Base-by-base conservation (phyloP, 2,797 vertebrate genomes). In the Emys orbicularis region DNA sequence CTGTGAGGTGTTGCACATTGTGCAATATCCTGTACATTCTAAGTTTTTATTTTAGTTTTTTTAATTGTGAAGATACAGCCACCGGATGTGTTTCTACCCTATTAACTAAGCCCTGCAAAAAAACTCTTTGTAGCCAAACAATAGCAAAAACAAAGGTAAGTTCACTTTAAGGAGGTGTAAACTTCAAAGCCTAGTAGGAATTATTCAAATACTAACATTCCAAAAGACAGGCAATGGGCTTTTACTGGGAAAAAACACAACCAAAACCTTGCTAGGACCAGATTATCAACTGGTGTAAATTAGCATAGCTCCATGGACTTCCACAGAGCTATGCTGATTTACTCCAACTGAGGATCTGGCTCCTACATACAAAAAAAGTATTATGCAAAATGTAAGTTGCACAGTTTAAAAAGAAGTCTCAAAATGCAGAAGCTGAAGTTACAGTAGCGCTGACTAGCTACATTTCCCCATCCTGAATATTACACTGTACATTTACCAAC, bases 11-110 rank as follows among this genome's bases (percentile, higher is more conserved):
- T 34, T 41, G 65, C 2, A 2, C 10, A 5, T 93, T 94, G 89
- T 89, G 93, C 94, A 97, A 97, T 57, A 96, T 95, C 96, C 96
- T 95, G 89, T 54, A 23, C 74, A n/a, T 86, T 96, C 94, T 87
- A 37, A n/a, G 12, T 49, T 44, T 76, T 47, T 12, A 21, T 91
- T 88, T 96, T 50, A n/a, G 65, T 44, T 18, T n/a, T 47, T 41
- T 5, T 18, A 53, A 44, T 3, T 87, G 57, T 81, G 31, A 1
- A 59, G 80, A 89, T 85, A 49, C 59, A 93, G 12, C 87, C 82
- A 47, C 82, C 44, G 0, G 65, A 25, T 81, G 2, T 8, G 34
- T 79, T 77, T 81, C 79, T 91, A 49, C 37, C 57, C 9, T 81
- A n/a, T 54, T 72, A 37, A 83, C 79, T 44, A 41, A 57, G 52